Base-by-base conservation (phyloP, 2,797 vertebrate species). In the Todus mexicanus region DNA sequence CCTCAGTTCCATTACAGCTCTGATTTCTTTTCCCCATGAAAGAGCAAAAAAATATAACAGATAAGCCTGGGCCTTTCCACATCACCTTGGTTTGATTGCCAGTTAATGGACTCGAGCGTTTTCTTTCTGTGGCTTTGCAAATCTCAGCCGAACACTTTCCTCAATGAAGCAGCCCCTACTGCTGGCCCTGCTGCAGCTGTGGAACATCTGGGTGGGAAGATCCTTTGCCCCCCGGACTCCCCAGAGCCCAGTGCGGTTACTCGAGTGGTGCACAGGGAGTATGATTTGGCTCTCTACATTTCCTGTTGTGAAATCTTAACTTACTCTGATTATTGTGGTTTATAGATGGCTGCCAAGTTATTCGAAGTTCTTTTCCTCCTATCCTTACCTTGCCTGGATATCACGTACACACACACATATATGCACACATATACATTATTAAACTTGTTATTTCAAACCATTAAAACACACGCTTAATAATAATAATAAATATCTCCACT, bases 301-400 rank as follows among this genome's bases (percentile, higher is more conserved):
- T 96, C 92, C 94, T 96, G 91, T 90, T 91, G 73, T 84, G 94
- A 91, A 94, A 83, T 85, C 78, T 68, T 94, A 92, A 95, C 91
- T 92, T 73, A 74, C 17, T 91, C 54, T 92, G 85, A 94, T 93
- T 93, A 85, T 84, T 82, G 60, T 93, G 59, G 31, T 92, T 96
- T 95, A n/a, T 69, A 57, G 83, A 78, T 22, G 63, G 82, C 82
- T 96, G 61, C 84, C 75, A 76, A 90, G 64, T 86, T 94, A 73
- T 92, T 95, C 90, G 83, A 86, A 84, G 57, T 69, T 83, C 71
- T 89, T 84, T 74, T 90, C 60, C 75, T 83, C 38, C 21, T 63
- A 37, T 47, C 29, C n/a, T 85, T 7, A 6, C 75, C 43, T 93
- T 90, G 51, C 64, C 57, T 91, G 79, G 45, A 59, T 90, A 53